Evolutionary conservation across 2,888 invertebrate genomes (phyloP), one percentile per base, ranked within the genome.

Genomic region (Blera fallax): DNA sequence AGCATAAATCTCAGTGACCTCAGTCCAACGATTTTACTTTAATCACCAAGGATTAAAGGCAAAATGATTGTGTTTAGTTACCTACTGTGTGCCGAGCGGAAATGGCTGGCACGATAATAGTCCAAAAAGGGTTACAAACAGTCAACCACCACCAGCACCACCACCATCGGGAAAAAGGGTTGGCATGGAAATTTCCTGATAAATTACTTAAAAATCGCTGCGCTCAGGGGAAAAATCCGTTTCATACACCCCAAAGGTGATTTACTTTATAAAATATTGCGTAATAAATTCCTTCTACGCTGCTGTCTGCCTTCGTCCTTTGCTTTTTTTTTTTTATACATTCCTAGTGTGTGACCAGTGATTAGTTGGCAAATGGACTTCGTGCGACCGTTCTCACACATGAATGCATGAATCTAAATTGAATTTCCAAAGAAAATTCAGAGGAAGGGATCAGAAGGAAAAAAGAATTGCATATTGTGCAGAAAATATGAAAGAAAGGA

Each of bases 1-100:
- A 18, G 80, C 52, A 83, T 83, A 79, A 83, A 83, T 79, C 83
- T 65, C 70, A 54, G 32, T 29, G 76, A 58, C 56, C 65, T 60
- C 58, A 67, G 67, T 77, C 67, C 73, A 69, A 40, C 62, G 67
- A 62, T 60, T 80, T 79, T 60, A 34, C 67, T 79, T 83, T 83
- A 83, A 83, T 83, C 79, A 79, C 83, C 48, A 37, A 69, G 79
- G 79, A 74, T 84, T 84, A 56, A 84, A 80, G 67, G 52, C 67
- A 72, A 52, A 70, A 56, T 54, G 73, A 48, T 62, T 69, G 54
- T 67, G 67, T 56, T 69, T 73, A 73, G 65, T 62, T 73, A 79
- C 67, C 81, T 69, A 70, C 43, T 69, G 54, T 37, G 83, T 67
- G 21, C 40, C 52, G 11, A n/a, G 16, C 29, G 40, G 14, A 34